These are phyloP conservation scores for Ailuropoda melanoleuca DNA, from an alignment of 2,113 vertebrate genomes.

Conservation along the genomic window DNA sequence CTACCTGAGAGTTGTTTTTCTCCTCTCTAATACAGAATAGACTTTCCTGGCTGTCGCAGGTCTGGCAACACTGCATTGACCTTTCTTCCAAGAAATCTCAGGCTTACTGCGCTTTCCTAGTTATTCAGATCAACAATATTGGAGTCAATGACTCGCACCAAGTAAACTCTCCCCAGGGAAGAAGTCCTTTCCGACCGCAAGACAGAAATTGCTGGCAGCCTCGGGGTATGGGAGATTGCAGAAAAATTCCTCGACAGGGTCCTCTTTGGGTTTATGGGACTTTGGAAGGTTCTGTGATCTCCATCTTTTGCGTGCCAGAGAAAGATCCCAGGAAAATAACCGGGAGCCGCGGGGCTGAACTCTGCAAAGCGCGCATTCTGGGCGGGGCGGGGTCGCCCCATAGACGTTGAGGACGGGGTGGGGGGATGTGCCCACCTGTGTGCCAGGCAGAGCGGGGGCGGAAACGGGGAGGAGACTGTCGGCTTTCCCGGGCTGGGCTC, in stretches of 20 bases:
- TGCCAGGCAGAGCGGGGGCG: neutral
- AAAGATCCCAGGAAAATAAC: too few species aligned
- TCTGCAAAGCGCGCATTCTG: neutral
- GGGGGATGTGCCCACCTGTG: too few species aligned
- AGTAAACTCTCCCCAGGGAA: neutral
- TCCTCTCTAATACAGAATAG: neutral
- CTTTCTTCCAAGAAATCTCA: neutral
- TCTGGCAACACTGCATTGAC: neutral
- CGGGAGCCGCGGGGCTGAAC: neutral
- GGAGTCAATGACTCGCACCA: neutral
- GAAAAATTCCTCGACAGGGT: neutral
- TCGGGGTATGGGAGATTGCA: neutral
- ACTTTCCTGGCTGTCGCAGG: neutral
- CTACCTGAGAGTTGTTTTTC: accelerated
- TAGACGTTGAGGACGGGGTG: neutral
- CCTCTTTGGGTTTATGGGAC: neutral
- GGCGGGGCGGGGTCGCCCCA: too few species aligned
- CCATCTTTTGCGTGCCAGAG: neutral
- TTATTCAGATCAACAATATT: neutral
- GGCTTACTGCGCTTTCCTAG: neutral
- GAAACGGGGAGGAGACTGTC: neutral
- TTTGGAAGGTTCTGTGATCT: neutral
- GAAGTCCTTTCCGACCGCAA: neutral
- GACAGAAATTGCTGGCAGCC: neutral
- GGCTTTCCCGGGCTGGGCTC: too few species aligned